These are phyloP conservation scores for Synergus gifuensis DNA, from an alignment of 2,888 invertebrate species.

Conservation along the genomic window DNA sequence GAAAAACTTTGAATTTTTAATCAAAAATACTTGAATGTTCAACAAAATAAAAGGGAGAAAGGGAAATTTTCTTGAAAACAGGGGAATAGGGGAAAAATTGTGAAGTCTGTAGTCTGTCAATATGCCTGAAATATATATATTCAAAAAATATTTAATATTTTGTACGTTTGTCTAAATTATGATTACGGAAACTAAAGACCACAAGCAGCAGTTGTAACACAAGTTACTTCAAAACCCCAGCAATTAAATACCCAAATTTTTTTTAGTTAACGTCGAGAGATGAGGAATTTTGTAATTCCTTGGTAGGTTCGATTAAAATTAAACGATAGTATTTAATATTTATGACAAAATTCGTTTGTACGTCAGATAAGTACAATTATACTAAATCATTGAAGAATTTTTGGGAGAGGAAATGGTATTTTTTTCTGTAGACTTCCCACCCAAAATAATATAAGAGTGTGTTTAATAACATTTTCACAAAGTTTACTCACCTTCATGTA, in stretches of 20 bases:
- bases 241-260: not conserved
- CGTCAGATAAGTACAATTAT: not conserved
- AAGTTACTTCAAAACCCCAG: not conserved
- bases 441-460: constrained; percentile 71
- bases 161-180: not conserved
- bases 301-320: not conserved
- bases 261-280: not conserved
- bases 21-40: too few species aligned
- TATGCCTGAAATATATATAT: too few species aligned
- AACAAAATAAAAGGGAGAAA: too few species aligned
- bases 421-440: constrained; percentile 62
- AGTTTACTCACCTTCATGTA: constrained; percentile 76
- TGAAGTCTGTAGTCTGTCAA: too few species aligned
- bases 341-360: not conserved
- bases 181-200: not conserved
- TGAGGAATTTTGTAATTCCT: not conserved
- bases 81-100: too few species aligned
- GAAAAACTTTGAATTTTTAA: too few species aligned
- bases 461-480: constrained; percentile 73
- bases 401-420: not conserved
- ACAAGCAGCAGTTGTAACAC: not conserved
- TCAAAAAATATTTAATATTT: not conserved
- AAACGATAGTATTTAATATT: not conserved
- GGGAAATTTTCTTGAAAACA: too few species aligned
- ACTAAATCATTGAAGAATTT: not conserved